These are phyloP conservation scores for Camptogramma bilineatum DNA, from an alignment of 2,888 invertebrate genomes.

Conservation along the genomic window DNA sequence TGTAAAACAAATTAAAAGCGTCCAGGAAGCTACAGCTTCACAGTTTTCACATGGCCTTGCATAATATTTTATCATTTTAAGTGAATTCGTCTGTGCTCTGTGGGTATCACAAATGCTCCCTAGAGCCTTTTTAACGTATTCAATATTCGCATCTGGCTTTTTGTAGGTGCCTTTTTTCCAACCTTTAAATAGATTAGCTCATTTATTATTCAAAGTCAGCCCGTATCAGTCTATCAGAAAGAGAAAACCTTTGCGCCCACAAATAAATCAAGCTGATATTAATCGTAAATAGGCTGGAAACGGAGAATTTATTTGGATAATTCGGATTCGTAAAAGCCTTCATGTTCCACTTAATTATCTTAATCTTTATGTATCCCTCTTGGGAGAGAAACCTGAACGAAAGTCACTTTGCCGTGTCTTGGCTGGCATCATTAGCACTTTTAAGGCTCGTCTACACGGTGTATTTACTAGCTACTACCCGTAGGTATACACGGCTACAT, in stretches of 20 bases:
- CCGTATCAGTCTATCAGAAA: conserved; percentile 46
- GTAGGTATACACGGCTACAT: neutral
- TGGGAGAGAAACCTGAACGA: conserved; percentile 16
- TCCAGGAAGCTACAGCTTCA: conserved; percentile 2
- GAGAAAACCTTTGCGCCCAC: conserved; percentile 40
- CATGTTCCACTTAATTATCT: conserved; percentile 31
- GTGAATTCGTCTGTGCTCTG: conserved; percentile 67
- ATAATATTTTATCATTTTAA: conserved; percentile 39
- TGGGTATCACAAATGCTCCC: conserved; percentile 55
- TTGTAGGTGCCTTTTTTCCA: conserved; percentile 51
- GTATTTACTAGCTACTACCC: neutral
- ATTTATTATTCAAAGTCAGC: conserved; percentile 55
- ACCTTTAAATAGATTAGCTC: conserved; percentile 57
- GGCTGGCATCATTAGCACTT: conserved; percentile 22
- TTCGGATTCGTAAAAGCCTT: conserved; percentile 32
- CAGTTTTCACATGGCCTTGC: neutral
- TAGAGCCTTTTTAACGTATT: conserved; percentile 61
- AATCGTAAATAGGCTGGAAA: conserved; percentile 41
- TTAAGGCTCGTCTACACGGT: conserved; percentile 2
- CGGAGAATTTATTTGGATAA: conserved; percentile 35
- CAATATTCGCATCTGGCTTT: conserved; percentile 65
- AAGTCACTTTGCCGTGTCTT: conserved; percentile 22
- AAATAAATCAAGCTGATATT: conserved; percentile 46
- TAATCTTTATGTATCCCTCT: conserved; percentile 28
- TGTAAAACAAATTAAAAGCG: neutral